Percentiles rank a stretch among this genome's conserved stretches.
These are phyloP conservation scores for Tinea trinotella DNA, from an alignment of 2,888 invertebrate genomes.

Conservation along the genomic window DNA sequence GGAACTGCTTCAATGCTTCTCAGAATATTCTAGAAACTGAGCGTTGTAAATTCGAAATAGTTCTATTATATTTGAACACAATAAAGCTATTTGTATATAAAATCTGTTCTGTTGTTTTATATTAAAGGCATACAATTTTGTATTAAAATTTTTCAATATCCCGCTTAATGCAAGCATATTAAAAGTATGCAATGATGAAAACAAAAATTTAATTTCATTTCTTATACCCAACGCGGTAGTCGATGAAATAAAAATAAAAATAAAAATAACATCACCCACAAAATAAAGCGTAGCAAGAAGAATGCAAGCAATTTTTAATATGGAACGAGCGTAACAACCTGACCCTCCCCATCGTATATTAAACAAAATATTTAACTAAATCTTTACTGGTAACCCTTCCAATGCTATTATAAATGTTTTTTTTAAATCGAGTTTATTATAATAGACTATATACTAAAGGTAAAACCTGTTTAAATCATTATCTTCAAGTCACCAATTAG, in stretches of 20 bases:
- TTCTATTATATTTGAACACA: no score
- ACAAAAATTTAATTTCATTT: slow-evolving; percentile 4
- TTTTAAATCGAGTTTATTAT: no score
- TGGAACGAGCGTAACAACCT: slow-evolving; percentile 44
- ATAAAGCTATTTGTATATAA: no score
- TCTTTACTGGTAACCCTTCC: background rate
- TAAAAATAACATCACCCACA: slow-evolving; percentile 40
- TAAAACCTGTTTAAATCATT: no score
- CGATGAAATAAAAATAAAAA: slow-evolving; percentile 44
- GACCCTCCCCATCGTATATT: slow-evolving; percentile 35
- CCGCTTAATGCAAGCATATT: background rate
- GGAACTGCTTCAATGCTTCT: slow-evolving; percentile 6
- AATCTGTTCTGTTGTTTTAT: background rate
- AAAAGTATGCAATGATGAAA: background rate
- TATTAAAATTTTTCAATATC: background rate
- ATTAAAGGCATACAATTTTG: background rate
- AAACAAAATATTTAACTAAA: slow-evolving; percentile 39
- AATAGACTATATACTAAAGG: no score
- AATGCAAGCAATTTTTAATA: slow-evolving; percentile 70
- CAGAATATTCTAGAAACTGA: background rate
- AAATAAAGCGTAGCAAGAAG: slow-evolving; percentile 56
- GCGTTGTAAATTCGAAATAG: background rate
- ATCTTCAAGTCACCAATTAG: no score
- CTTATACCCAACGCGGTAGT: background rate
- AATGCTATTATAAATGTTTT: no score